Evolutionary conservation across 2,113 vertebrate species (phyloP).

Genomic region (Malurus alboscapulatus): DNA sequence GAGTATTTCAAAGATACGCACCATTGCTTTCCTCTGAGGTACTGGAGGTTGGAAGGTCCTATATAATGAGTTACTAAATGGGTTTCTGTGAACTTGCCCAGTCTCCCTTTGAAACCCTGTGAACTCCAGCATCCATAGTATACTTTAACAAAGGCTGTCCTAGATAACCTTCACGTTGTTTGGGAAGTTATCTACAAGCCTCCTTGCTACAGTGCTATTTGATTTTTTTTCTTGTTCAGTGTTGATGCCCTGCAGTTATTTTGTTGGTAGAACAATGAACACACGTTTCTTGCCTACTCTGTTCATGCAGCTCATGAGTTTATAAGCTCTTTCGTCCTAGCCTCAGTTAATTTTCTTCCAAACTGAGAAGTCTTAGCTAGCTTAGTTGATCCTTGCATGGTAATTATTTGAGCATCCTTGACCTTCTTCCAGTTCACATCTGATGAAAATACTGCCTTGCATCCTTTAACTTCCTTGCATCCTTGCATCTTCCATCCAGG

Average conservation of each 20-base stretch:
- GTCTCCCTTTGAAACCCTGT: neutral
- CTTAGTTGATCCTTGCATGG: neutral
- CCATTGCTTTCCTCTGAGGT: neutral
- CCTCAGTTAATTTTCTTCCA: neutral
- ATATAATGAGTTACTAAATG: slow-evolving; percentile 41
- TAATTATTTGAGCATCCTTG: neutral
- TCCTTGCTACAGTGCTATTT: neutral
- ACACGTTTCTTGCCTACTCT: neutral
- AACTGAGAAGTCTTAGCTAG: neutral
- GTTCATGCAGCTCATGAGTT: neutral
- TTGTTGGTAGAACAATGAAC: neutral
- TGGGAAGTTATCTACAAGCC: slow-evolving; percentile 1
- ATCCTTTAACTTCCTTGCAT: neutral
- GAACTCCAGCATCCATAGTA: neutral
- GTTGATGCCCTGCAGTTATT: neutral
- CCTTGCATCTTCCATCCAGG: neutral
- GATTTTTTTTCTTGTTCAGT: neutral
- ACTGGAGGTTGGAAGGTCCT: neutral
- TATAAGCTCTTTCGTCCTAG: neutral
- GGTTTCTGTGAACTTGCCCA: slow-evolving; percentile 16
- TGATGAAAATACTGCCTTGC: neutral
- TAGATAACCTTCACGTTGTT: slow-evolving; percentile 13
- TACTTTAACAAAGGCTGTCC: slow-evolving; percentile 22
- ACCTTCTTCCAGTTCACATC: neutral
- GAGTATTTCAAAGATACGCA: neutral